These are phyloP conservation scores for Rhegmatorhina hoffmannsi DNA, from an alignment of 2,113 vertebrate genomes.

Conservation along the genomic window DNA sequence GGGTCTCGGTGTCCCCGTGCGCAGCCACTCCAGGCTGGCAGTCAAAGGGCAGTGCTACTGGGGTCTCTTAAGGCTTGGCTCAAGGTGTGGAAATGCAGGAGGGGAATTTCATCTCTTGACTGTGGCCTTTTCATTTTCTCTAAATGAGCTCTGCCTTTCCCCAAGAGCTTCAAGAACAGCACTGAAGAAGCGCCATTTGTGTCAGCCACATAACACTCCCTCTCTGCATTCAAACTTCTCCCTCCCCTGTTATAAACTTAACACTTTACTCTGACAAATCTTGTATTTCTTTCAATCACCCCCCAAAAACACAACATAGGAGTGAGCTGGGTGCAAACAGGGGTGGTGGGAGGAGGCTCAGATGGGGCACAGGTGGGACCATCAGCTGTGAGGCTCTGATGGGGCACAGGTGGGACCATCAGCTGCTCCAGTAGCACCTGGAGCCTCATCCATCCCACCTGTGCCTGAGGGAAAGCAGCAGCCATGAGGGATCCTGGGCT, in stretches of 20 bases:
- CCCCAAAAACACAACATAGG: rapidly evolving
- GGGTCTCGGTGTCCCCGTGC: rapidly evolving
- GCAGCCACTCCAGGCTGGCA: rapidly evolving
- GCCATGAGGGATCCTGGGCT: rapidly evolving
- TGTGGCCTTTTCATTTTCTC: neutral
- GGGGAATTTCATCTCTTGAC: neutral
- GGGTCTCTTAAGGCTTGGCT: neutral
- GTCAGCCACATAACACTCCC: neutral
- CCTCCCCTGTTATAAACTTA: neutral
- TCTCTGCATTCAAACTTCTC: neutral
- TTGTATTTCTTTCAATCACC: neutral
- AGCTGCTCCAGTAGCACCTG: rapidly evolving
- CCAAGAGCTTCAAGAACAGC: neutral
- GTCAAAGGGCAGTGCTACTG: neutral
- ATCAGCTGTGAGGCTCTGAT: neutral
- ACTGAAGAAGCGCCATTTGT: neutral
- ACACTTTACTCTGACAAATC: neutral
- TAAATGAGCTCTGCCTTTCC: neutral
- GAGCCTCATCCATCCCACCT: rapidly evolving
- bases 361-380: neutral
- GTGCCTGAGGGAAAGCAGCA: neutral
- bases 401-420: neutral
- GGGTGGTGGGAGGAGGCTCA: neutral
- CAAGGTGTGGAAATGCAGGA: neutral
- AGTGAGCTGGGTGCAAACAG: rapidly evolving